These are phyloP conservation scores for Hoplodrina blanda DNA, from an alignment of 2,888 invertebrate genomes.

Conservation along the genomic window DNA sequence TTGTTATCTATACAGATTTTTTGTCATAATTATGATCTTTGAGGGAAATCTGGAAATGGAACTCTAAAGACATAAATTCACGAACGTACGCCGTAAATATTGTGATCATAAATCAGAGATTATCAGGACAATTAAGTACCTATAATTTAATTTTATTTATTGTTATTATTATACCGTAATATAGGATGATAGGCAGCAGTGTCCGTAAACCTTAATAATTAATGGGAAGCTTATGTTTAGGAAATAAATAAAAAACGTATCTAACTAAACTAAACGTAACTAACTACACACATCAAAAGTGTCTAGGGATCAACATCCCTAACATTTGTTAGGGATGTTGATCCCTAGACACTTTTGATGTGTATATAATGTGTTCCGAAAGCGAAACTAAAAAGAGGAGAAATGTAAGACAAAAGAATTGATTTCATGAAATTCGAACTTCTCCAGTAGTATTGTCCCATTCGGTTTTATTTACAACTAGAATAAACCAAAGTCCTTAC, in stretches of 20 bases:
- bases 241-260: neutral
- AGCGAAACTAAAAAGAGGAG: neutral
- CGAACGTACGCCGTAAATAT: neutral
- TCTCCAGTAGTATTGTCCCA: conserved; percentile 2
- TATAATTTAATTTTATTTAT: neutral
- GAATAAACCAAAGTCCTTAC: conserved; percentile 17
- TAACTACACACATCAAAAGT: too few relatives aligned
- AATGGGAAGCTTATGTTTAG: neutral
- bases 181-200: neutral
- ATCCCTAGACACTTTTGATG: too few relatives aligned
- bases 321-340: too few relatives aligned
- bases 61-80: neutral
- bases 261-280: too few relatives aligned
- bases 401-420: neutral
- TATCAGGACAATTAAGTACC: neutral
- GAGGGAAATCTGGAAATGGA: neutral
- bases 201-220: neutral
- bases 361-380: too few relatives aligned
- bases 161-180: neutral
- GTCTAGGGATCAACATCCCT: too few relatives aligned
- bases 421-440: neutral
- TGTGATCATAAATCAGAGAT: neutral
- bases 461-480: conserved; percentile 25
- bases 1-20: neutral
- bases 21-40: neutral